phyloP scores from a whole-genome alignment of 2,113 vertebrate genomes.

The Sphyrna mokarran region DNA sequence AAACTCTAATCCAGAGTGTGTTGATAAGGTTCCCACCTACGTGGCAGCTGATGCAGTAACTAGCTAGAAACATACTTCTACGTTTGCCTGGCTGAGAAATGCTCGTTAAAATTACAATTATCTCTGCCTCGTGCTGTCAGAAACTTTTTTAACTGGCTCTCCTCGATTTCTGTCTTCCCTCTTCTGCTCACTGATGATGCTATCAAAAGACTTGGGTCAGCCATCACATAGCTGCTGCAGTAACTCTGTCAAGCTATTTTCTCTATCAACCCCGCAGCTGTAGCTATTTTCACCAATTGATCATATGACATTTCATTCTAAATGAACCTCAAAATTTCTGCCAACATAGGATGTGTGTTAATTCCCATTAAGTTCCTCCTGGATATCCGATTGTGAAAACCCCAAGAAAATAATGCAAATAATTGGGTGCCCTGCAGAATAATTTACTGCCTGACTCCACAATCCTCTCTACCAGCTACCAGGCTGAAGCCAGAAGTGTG shows the following conservation, averaged over 20 bases:
- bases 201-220: background rate
- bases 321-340: background rate
- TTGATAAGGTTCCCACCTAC: background rate
- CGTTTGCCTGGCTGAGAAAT: background rate
- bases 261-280: background rate
- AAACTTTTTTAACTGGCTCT: background rate
- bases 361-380: background rate
- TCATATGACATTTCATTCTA: background rate
- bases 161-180: background rate
- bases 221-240: background rate
- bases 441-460: background rate
- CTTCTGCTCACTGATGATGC: background rate
- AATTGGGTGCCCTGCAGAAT: background rate
- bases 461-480: background rate
- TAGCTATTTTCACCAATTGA: background rate
- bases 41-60: background rate
- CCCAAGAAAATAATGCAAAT: background rate
- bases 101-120: background rate
- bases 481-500: background rate
- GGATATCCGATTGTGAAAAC: background rate
- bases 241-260: background rate
- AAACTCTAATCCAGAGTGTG: background rate
- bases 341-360: background rate
- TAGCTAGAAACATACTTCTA: background rate
- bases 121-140: background rate